Conservation (phyloP, 2,113 vertebrate genomes). For the Tautogolabrus adspersus region DNA sequence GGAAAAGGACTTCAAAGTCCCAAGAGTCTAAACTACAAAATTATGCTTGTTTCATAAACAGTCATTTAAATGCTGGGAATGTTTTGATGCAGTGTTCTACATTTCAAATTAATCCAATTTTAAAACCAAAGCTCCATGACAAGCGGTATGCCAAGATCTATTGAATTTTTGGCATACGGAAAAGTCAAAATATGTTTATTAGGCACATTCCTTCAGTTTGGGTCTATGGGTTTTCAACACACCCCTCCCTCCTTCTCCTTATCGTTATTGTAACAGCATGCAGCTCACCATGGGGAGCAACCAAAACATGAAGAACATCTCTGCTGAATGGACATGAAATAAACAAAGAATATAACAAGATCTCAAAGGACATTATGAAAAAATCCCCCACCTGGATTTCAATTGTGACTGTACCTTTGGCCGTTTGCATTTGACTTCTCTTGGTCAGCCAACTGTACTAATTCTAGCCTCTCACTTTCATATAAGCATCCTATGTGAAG, state of each 20-base stretch:
- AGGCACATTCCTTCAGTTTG: slow-evolving; percentile 19
- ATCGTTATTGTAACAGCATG: background rate
- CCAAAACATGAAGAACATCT: slow-evolving; percentile 30
- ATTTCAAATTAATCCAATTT: background rate
- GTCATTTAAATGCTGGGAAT: background rate
- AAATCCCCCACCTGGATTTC: slow-evolving; percentile 1
- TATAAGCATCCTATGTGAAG: slow-evolving; percentile 19
- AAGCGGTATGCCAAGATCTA: background rate
- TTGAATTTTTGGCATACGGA: background rate
- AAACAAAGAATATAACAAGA: background rate
- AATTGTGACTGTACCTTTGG: background rate
- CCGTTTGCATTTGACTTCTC: slow-evolving; percentile 16
- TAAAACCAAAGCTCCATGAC: background rate
- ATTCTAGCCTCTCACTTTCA: background rate
- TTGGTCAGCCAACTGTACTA: background rate
- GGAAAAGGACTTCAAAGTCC: background rate
- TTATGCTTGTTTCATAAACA: background rate
- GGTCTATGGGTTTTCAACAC: background rate
- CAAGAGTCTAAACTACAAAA: background rate
- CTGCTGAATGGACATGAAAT: slow-evolving; percentile 25
- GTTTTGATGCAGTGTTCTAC: background rate
- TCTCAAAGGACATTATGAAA: slow-evolving; percentile 27
- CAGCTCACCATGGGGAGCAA: slow-evolving; percentile 15
- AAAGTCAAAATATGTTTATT: background rate
- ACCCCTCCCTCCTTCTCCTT: background rate